These are phyloP conservation scores for Hydrolagus affinis DNA, from an alignment of 2,113 vertebrate genomes.

Conservation along the genomic window DNA sequence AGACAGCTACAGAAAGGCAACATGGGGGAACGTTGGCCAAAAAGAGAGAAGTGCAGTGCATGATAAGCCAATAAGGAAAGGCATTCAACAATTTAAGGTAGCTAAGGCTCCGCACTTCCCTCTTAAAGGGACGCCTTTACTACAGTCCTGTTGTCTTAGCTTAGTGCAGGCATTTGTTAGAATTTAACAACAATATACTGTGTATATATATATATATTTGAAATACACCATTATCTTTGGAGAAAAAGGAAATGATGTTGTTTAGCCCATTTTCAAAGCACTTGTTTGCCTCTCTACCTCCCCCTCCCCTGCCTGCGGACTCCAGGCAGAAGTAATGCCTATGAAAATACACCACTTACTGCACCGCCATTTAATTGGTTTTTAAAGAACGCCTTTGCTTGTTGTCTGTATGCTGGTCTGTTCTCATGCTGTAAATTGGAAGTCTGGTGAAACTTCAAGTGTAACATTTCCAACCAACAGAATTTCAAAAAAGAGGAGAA, in stretches of 20 bases:
- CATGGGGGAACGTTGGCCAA: slow-evolving; percentile 12
- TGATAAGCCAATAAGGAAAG: neutral
- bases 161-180: neutral
- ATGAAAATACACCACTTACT: neutral
- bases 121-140: neutral
- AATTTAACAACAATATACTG: no score
- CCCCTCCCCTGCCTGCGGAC: neutral
- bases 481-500: neutral
- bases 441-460: neutral
- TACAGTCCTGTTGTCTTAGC: neutral
- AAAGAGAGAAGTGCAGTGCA: slow-evolving; percentile 6
- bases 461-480: no score
- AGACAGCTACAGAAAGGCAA: slow-evolving; percentile 32
- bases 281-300: neutral
- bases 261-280: neutral
- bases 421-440: neutral
- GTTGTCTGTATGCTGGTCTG: neutral
- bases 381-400: neutral
- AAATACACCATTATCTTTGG: neutral
- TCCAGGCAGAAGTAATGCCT: no score
- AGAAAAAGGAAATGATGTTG: neutral
- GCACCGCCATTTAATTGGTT: no score
- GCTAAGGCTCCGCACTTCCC: neutral
- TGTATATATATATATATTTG: no score
- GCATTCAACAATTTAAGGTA: neutral